Conservation (phyloP, 2,113 vertebrate species). For the Cyanoramphus novaezelandiae region DNA sequence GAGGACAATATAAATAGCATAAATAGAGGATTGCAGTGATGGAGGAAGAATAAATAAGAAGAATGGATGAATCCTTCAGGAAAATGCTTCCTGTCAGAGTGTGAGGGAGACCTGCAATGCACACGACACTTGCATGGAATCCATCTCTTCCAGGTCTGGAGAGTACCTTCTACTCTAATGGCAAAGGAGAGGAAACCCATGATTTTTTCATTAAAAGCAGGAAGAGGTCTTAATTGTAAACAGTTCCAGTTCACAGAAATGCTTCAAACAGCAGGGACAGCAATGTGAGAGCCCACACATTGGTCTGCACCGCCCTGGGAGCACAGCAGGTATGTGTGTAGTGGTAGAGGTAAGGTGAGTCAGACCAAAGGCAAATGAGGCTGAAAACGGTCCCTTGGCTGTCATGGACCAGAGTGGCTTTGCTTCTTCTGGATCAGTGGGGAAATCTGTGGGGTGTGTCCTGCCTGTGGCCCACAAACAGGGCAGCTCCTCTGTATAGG, state of each 20-base stretch:
- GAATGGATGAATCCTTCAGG: not conserved
- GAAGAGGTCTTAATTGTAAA: not conserved
- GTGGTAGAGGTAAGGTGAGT: not conserved
- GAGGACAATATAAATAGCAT: not conserved
- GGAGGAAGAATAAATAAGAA: not conserved
- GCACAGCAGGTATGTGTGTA: fast-evolving
- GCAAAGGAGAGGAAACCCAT: not conserved
- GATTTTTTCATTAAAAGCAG: not conserved
- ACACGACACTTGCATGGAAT: not conserved
- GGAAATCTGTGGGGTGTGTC: not conserved
- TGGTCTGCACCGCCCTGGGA: fast-evolving
- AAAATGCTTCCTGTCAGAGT: not conserved
- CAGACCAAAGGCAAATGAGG: too few relatives aligned
- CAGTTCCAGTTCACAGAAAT: not conserved
- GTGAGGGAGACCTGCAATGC: not conserved
- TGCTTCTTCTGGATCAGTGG: not conserved
- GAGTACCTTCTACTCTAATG: not conserved
- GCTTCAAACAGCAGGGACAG: not conserved
- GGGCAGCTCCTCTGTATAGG: not conserved
- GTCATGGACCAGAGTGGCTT: not conserved
- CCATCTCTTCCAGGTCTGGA: not conserved
- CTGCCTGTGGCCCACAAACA: not conserved
- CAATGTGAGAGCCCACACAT: fast-evolving
- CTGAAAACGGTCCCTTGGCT: not conserved
- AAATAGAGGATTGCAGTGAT: not conserved